phyloP scores from a whole-genome alignment of 2,113 vertebrate genomes.

The Sula dactylatra region DNA sequence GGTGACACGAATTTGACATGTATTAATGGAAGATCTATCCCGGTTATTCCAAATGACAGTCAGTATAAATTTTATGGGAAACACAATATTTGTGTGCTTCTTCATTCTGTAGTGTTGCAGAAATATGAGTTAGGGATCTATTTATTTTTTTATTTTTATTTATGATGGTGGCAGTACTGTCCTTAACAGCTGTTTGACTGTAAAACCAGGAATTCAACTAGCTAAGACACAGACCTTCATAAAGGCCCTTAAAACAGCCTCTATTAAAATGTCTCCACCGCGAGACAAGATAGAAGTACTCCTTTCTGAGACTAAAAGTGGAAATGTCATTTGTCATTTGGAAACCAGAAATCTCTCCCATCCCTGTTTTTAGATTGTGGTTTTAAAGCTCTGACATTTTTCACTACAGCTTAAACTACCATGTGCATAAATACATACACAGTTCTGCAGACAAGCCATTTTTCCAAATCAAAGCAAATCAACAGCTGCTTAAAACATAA shows the following conservation, averaged over 20 bases:
- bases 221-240: background rate
- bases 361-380: background rate
- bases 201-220: background rate
- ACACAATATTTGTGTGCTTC: background rate
- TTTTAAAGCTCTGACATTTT: conserved; percentile 40
- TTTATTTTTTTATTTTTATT: background rate
- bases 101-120: background rate
- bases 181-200: background rate
- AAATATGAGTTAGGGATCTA: background rate
- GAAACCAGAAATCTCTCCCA: background rate
- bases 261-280: background rate
- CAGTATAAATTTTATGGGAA: background rate
- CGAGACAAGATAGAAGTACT: background rate
- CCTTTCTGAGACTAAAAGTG: background rate
- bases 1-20: accelerated
- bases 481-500: conserved; percentile 50
- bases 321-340: background rate
- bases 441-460: conserved; percentile 19
- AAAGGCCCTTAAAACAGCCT: background rate
- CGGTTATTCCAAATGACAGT: background rate
- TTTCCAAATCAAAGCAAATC: conserved; percentile 61
- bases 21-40: background rate
- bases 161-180: background rate
- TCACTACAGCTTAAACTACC: background rate
- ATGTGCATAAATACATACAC: conserved; percentile 21